Evolutionary conservation across 2,113 vertebrate species (phyloP), one percentile per base, ranked within the genome.

Genomic region (Todiramphus saurophagus): DNA sequence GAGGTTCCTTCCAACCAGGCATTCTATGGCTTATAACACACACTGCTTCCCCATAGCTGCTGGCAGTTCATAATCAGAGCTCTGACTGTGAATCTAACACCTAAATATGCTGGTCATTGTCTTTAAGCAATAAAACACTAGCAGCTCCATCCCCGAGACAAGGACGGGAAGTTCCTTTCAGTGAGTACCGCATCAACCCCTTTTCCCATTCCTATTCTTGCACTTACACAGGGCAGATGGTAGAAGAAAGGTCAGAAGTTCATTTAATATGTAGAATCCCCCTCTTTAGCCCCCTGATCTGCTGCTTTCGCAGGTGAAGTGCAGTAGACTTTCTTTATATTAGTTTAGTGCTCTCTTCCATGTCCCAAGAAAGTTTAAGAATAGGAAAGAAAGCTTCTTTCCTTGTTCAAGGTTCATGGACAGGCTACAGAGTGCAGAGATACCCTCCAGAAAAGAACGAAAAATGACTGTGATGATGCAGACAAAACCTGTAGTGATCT

Each of bases 221-320:
- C 17, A 27, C 20, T 59, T 60, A 35, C 4, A 12, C 2, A 2
- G 27, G 30, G 6, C 39, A 53, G 7, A 35, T 33, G 33, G 62
- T 13, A 35, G 74, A 67, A 82, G 19, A 73, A 78, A 74, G 12
- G 16, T 21, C 43, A 89, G 17, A 69, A 69, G 37, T 55, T 16
- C 1, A 72, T 44, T 84, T 70, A n/a, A 63, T 10, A 33, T 0
- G 0, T 8, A 60, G 4, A 44, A 24, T 58, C 9, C 3, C 15
- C 30, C 23, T 75, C 31, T 70, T 39, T 41, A 68, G 6, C 16
- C 25, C 19, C 41, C 37, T 37, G 24, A 43, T n/a, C 16, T 75
- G 46, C 9, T 63, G 2, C 24, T 79, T 84, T 68, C 37, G 75
- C 46, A 59, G 46, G 28, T 25, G 13, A 81, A 78, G 13, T 5